phyloP scores from a whole-genome alignment of 2,113 vertebrate species.

The Oncorhynchus kisutch region DNA sequence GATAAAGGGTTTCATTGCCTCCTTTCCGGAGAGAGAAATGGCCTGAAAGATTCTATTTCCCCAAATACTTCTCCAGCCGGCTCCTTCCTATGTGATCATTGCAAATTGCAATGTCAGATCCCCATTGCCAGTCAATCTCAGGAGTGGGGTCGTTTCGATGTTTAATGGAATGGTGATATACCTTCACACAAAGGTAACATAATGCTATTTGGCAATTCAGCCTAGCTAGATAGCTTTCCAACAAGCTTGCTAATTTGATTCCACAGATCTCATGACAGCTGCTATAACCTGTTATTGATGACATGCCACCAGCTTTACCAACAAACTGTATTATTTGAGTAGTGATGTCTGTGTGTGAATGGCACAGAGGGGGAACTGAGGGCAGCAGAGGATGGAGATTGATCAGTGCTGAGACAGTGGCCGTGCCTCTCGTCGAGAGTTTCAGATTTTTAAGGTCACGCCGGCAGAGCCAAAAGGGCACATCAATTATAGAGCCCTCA shows the following conservation, averaged over 20 bases:
- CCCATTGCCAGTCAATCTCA: conserved; percentile 43
- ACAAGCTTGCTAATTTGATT: background rate
- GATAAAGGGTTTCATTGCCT: conserved; percentile 53
- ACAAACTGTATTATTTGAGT: conserved; percentile 37
- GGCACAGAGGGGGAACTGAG: conserved; percentile 38
- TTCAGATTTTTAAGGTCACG: conserved; percentile 74
- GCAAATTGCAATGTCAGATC: conserved; percentile 37
- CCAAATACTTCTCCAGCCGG: conserved; percentile 37
- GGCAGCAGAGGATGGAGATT: conserved; percentile 50
- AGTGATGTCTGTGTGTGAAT: conserved; percentile 36
- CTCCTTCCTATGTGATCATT: conserved; percentile 35
- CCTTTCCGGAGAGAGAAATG: conserved; percentile 31
- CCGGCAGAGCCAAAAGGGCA: conserved; percentile 71
- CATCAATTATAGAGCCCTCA: conserved; percentile 74
- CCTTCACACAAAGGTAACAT: conserved; percentile 52
- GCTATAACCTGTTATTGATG: background rate
- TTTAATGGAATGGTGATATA: conserved; percentile 46
- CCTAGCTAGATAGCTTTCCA: background rate
- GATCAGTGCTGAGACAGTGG: conserved; percentile 58
- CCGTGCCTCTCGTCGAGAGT: conserved; percentile 57
- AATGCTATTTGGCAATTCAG: conserved; percentile 28
- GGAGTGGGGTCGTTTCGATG: conserved; percentile 41
- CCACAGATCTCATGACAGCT: conserved; percentile 27
- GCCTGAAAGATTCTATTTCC: conserved; percentile 47
- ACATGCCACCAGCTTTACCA: background rate